Evolutionary conservation across 2,797 vertebrate species (phyloP), one percentile per base, ranked within the genome.

Genomic region (Triplophysa yarkandensis): DNA sequence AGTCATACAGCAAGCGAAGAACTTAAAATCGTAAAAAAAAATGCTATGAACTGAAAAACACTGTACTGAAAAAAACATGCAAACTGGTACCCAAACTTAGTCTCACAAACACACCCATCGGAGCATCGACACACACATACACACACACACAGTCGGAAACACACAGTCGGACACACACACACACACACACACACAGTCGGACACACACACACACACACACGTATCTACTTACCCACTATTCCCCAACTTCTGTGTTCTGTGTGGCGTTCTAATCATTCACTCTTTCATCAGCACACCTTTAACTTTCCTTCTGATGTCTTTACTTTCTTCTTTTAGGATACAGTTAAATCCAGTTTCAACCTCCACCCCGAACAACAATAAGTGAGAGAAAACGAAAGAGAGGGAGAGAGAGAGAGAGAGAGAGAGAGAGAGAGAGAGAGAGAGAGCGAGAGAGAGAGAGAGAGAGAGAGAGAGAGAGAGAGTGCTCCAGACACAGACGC

Each of bases 271-370:
- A 50, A 54, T 41, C 54, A 63, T 41, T 41, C 32, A 61, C 21
- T 16, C 16, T 17, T 17, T 27, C 55, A 57, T 57, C 54, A 30
- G 21, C 79, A 81, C 84, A 81, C 80, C 83, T 71, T 80, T 54
- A 65, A 84, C 79, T 80, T 82, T 43, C 32, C 55, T 41, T 23
- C 46, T 41, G 54, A 27, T 69, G 74, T 84, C 63, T 81, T 79
- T 67, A 74, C 67, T 41, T 68, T 69, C 48, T 67, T 80, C 48
- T 48, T 63, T 46, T 67, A 71, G 19, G n/a, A 67, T 58, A 75
- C 78, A 68, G 71, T 78, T 82, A 73, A 80, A 87, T 92, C 87
- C 86, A 81, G 82, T 74, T 84, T 79, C 87, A 84, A 55, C 62
- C 76, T 72, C 68, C 30, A 52, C 64, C 70, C 66, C 54, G 66